Evolutionary conservation across 2,797 vertebrate species (phyloP), one percentile per base, ranked within the genome.

Genomic region (Thunnus albacares): DNA sequence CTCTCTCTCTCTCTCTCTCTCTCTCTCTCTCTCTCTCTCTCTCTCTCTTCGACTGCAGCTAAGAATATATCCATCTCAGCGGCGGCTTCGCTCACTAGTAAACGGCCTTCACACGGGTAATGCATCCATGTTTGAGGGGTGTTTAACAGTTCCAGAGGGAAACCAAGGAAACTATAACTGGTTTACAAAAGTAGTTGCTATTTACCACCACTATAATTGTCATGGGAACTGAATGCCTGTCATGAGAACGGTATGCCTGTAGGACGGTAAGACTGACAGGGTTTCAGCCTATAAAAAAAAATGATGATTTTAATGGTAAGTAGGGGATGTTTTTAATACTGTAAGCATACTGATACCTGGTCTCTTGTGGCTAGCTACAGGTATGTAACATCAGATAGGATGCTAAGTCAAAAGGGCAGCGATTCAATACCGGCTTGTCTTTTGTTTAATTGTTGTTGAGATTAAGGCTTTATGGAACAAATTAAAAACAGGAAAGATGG

Each of bases 91-190:
- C 43, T 73, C 38, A 35, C n/a, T 10, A 52, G 61, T 57, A 70
- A 69, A 70, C 45, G 13, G 22, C 58, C 26, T 35, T 70, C 24
- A n/a, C 6, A 53, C 33, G 47, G 68, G 33, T 57, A 64, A 70
- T 30, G 64, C 1, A 0, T 71, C 22, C 41, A 49, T 45, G 49
- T 74, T 64, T 66, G 11, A 61, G 51, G 51, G 60, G 52, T 51
- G 51, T 58, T 66, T 55, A 60, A 75, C 38, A 33, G 52, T 33
- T 62, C 47, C 65, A 71, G 72, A 70, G 64, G 38, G 12, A 71
- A 71, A 59, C 22, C 11, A 61, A 61, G 20, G 24, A 20, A 60
- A 28, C 45, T 66, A 10, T 22, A 52, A 53, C 56, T 62, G 26
- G 41, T 66, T 77, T n/a, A 72, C 53, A 28, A 56, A 22, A 56